Base-by-base conservation (phyloP, 2,888 invertebrate species). In the Conistra vaccinii region DNA sequence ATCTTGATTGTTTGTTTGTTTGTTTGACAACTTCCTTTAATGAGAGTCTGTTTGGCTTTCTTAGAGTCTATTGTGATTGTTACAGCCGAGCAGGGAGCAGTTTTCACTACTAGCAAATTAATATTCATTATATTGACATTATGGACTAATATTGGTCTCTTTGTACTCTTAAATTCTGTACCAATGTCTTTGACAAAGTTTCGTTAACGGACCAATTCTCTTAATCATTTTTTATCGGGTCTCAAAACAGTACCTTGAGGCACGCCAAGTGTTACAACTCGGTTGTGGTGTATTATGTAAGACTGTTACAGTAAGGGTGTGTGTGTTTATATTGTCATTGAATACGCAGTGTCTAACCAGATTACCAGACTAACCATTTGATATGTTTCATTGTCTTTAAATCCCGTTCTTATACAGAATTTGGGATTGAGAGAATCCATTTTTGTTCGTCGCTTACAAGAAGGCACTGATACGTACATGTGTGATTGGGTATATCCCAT, bases 1-100 rank as follows among this genome's bases (percentile, higher is more conserved):
- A 69, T 73, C 39, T 60, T 48, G 29, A 79, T 68, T 83, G 65
- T 83, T 68, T 83, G 39, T 81, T 68, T 83, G 39, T 81, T 35
- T 35, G 35, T 35, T 61, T 53, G 60, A 23, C 55, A 7, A 57
- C 69, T 69, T 57, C 60, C 65, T 78, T 66, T 35, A 53, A 29
- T 66, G 51, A 70, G 57, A 69, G 45, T 48, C 3, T 57, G 68
- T 69, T 66, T 69, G 26, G 1, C 39, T 57, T 48, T 20, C 55
- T 51, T 61, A 26, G 20, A 69, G 53, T 63, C 70, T 70, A 79
- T 79, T 73, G 73, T 81, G 23, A 55, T 48, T 65, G 60, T 67
- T 42, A 75, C 32, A 58, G 48, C 23, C 17, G 14, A 12, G n/a
- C 29, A 58, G 12, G 63, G 48, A 60, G 69, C 60, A 45, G 14